Conservation (phyloP, 2,113 vertebrate genomes). For the Carassius gibelio region DNA sequence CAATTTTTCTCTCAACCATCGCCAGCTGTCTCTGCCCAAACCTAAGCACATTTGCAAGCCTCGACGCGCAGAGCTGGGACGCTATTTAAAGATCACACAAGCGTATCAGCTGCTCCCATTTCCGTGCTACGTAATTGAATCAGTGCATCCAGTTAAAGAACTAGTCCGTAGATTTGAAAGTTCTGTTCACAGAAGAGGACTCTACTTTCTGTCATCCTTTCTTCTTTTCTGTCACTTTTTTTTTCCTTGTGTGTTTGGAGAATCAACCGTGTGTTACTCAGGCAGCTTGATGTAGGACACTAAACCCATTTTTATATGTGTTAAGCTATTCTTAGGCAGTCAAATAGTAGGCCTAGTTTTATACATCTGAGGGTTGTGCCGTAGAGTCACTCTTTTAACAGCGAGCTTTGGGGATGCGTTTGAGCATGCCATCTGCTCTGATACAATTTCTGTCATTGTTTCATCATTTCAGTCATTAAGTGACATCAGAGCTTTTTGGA, state of each 20-base stretch:
- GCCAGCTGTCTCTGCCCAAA: constrained; percentile 55
- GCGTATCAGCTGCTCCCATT: constrained; percentile 68
- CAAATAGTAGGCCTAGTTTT: constrained; percentile 40
- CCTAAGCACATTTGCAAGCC: constrained; percentile 15
- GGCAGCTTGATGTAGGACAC: constrained; percentile 42
- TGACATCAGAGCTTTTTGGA: neutral
- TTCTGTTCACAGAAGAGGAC: constrained; percentile 19
- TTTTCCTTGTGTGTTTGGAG: neutral
- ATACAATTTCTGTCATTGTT: neutral
- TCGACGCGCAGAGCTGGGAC: constrained; percentile 56
- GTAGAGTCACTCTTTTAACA: constrained; percentile 12
- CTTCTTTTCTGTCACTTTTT: neutral
- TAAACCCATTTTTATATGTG: constrained; percentile 47
- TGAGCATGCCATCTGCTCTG: constrained; percentile 1
- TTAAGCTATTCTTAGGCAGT: constrained; percentile 53
- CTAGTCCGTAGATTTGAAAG: constrained; percentile 3
- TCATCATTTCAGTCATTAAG: neutral
- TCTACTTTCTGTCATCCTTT: constrained; percentile 25
- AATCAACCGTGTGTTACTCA: constrained; percentile 6
- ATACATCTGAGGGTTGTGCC: constrained; percentile 15
- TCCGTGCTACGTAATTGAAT: constrained; percentile 69
- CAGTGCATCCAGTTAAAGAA: constrained; percentile 41
- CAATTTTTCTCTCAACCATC: constrained; percentile 51
- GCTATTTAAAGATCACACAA: constrained; percentile 73
- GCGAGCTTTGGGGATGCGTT: neutral